These are phyloP conservation scores for Callorhinus ursinus DNA, from an alignment of 2,113 vertebrate species.

Conservation along the genomic window DNA sequence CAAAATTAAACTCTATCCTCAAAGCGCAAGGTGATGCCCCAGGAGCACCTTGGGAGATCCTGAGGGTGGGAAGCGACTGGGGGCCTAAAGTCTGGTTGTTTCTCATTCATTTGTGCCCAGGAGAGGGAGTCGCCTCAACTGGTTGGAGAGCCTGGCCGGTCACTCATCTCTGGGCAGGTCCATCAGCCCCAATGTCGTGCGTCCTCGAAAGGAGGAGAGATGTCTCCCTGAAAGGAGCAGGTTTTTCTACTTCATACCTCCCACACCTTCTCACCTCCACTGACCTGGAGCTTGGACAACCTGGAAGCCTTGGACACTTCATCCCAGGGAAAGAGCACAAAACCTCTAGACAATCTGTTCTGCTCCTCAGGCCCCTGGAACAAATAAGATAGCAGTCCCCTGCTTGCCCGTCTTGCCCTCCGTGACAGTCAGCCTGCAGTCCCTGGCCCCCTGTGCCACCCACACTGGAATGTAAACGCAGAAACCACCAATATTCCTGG, in stretches of 20 bases:
- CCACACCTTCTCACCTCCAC: background rate
- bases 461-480: background rate
- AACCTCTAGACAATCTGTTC: background rate
- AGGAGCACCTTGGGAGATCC: background rate
- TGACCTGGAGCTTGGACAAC: background rate
- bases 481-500: background rate
- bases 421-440: background rate
- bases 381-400: background rate
- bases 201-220: background rate
- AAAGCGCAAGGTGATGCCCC: background rate
- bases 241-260: background rate
- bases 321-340: background rate
- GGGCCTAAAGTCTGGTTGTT: background rate
- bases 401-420: background rate
- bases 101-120: background rate
- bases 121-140: background rate
- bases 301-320: no score
- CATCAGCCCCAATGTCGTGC: rapidly evolving
- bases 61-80: background rate
- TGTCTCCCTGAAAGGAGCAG: background rate
- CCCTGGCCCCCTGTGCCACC: background rate
- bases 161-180: background rate
- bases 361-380: background rate
- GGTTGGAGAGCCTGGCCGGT: background rate
- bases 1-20: background rate